Evolutionary conservation across 2,888 invertebrate genomes (phyloP), one percentile per base, ranked within the genome.

Genomic region (Andrena minutula): DNA sequence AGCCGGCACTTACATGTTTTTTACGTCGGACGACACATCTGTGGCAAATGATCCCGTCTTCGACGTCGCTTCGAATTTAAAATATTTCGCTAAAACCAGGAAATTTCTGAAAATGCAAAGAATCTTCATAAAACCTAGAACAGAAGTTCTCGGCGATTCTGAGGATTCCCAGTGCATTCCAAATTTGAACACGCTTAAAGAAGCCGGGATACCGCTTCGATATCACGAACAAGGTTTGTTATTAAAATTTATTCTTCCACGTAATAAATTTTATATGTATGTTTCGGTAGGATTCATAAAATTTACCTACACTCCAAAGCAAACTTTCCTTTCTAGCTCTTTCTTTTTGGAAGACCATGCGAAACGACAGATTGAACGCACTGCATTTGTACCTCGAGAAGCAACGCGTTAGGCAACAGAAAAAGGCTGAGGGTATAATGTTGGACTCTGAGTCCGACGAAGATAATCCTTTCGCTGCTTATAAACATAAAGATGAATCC

Each of bases 1-100:
- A 8, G 92, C 96, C 79, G 97, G 97, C 26, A 97, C 97, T 20
- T 96, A 96, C 86, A 94, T 97, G 92, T 96, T 97, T 91, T 97
- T 97, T 91, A 96, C 96, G 91, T 96, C 96, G 88, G 95, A 96
- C 82, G 93, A 95, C 41, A 93, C 95, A 53, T 94, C 95, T 72
- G 80, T 82, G 0, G 79, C 89, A 3, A 89, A 91, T 23, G 94
- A 94, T 86, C 90, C 91, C 5, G 90, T 94, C 2, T 94, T 94
- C 70, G 96, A 96, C 87, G 94, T 95, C 76, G 92, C 95, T 10
- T 95, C 96, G 49, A 95, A 95, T 41, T 93, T 96, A 26, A 96
- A 96, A 90, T 96, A 95, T 92, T 85, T 95, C 7, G 94, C 95
- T 26, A 96, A 96, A 92, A 96, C 97, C 1, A 95, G 95, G 65